Evolutionary conservation across 2,113 vertebrate species (phyloP).

Genomic region (Clinocottus analis): DNA sequence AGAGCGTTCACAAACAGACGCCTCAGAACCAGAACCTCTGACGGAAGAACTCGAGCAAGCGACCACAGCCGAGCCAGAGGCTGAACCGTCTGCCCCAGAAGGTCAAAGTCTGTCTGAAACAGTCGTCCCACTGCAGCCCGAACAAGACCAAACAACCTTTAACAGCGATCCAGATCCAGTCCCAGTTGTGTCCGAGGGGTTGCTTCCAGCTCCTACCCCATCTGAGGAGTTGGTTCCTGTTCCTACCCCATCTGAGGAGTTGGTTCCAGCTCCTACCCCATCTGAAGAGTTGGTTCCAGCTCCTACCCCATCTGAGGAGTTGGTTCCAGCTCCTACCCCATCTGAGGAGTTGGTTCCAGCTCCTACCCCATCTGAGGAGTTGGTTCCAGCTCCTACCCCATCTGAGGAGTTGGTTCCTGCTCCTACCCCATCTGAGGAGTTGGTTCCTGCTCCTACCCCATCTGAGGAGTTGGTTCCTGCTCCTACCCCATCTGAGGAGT

Average conservation of each 20-base stretch:
- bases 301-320: background rate
- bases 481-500: too few species aligned
- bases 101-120: background rate
- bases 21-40: background rate
- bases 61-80: background rate
- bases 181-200: background rate
- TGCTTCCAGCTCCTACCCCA: background rate
- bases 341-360: background rate
- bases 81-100: background rate
- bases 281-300: background rate
- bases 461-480: background rate
- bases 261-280: background rate
- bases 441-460: background rate
- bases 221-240: too few species aligned
- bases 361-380: too few species aligned
- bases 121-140: background rate
- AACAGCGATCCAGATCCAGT: slow-evolving; percentile 1
- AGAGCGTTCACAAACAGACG: background rate
- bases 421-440: too few species aligned
- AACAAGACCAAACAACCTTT: background rate
- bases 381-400: background rate
- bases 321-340: background rate
- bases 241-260: too few species aligned
- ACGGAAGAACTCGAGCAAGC: background rate
- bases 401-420: too few species aligned